phyloP scores from a whole-genome alignment of 2,888 invertebrate species.

The Homarus gammarus region DNA sequence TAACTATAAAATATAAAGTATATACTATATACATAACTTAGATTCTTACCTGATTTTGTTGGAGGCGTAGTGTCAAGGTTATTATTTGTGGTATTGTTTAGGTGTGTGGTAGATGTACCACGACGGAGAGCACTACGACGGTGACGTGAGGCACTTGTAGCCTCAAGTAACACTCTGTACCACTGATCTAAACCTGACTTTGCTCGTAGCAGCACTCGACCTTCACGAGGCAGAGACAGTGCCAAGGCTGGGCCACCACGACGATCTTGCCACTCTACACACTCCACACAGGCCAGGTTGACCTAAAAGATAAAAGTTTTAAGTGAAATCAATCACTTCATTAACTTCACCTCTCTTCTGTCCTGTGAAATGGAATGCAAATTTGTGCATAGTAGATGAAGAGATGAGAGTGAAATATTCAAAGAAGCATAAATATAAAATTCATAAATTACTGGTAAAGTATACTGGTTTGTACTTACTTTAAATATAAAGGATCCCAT shows the following conservation, averaged over 20 bases:
- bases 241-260: slow-evolving; percentile 77
- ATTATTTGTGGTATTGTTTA: slow-evolving; percentile 66
- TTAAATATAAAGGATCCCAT: slow-evolving; percentile 77
- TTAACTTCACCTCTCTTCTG: neutral
- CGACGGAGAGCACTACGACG: slow-evolving; percentile 69
- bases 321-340: neutral
- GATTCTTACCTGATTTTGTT: slow-evolving; percentile 56
- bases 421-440: neutral
- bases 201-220: slow-evolving; percentile 75
- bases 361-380: too few relatives aligned
- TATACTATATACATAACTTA: neutral
- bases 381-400: too few relatives aligned
- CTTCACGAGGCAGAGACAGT: slow-evolving; percentile 76
- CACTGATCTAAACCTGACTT: slow-evolving; percentile 69
- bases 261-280: slow-evolving; percentile 78
- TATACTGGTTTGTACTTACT: slow-evolving; percentile 55
- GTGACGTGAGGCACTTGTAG: slow-evolving; percentile 70
- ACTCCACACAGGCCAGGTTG: slow-evolving; percentile 77
- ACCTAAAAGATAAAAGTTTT: slow-evolving; percentile 72
- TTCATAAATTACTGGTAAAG: neutral
- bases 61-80: slow-evolving; percentile 59
- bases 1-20: too few relatives aligned
- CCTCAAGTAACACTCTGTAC: slow-evolving; percentile 71
- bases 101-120: slow-evolving; percentile 73
- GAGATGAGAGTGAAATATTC: neutral